These are phyloP conservation scores for Tanypteryx hageni DNA, from an alignment of 2,888 invertebrate species.

Conservation along the genomic window DNA sequence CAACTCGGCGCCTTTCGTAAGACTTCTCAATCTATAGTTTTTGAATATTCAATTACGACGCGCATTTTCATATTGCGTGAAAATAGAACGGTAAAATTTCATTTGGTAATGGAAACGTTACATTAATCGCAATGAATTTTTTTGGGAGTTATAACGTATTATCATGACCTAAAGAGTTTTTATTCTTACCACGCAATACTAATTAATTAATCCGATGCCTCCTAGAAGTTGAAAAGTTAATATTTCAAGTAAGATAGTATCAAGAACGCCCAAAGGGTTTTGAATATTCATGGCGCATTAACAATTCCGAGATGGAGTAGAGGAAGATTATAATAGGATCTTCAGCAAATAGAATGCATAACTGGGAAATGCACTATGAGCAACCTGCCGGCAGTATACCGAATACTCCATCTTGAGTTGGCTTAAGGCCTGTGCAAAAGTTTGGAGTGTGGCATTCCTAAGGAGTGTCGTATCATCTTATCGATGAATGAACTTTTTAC, in stretches of 20 bases:
- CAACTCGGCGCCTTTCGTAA: not conserved
- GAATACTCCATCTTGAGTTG: not conserved
- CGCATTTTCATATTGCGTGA: not conserved
- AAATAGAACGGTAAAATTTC: not conserved
- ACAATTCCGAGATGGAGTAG: not conserved
- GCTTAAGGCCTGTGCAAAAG: not conserved
- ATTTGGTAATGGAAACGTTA: not conserved
- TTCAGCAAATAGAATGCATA: not conserved
- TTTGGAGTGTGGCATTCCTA: too few relatives aligned
- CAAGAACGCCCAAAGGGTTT: not conserved
- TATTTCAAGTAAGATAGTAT: not conserved
- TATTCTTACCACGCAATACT: not conserved
- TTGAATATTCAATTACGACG: not conserved
- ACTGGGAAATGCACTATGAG: not conserved
- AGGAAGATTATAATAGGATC: not conserved
- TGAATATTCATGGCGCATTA: conserved; percentile 21
- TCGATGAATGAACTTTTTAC: too few relatives aligned
- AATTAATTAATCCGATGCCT: not conserved
- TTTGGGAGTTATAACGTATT: not conserved
- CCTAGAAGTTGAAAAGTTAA: conserved; percentile 24
- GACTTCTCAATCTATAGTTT: not conserved
- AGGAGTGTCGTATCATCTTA: too few relatives aligned
- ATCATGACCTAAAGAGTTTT: not conserved
- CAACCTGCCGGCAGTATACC: not conserved
- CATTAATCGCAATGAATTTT: not conserved